Evolutionary conservation across 2,113 vertebrate genomes (phyloP).

Genomic region (Eulemur macaco): DNA sequence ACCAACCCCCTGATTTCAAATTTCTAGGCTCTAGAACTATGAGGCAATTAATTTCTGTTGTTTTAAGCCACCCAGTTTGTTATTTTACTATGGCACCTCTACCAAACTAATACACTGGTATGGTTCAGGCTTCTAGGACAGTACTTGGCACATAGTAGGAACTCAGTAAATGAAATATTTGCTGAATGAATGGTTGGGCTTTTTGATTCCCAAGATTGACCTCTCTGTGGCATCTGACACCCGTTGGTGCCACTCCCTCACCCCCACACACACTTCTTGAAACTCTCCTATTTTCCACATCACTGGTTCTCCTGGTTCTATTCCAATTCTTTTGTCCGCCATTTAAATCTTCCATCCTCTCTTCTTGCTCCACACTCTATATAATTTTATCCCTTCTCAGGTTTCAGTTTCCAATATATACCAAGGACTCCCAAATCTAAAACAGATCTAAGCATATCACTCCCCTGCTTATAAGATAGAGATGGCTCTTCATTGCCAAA

Average conservation of each 20-base stretch:
- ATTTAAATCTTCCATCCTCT: background rate
- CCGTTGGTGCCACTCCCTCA: background rate
- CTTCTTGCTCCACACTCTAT: background rate
- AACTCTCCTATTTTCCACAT: background rate
- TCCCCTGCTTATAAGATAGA: background rate
- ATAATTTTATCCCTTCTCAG: background rate
- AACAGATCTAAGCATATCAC: background rate
- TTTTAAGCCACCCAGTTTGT: background rate
- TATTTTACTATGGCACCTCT: background rate
- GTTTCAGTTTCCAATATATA: background rate
- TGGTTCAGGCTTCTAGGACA: background rate
- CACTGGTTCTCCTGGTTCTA: background rate
- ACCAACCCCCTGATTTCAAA: background rate
- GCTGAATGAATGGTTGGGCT: background rate
- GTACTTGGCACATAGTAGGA: background rate
- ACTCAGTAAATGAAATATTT: background rate
- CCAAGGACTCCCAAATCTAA: constrained; percentile 13
- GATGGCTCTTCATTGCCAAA: background rate
- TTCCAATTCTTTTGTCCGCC: background rate
- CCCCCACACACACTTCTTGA: background rate
- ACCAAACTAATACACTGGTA: background rate
- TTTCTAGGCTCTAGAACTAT: background rate
- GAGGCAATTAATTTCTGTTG: background rate
- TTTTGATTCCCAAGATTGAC: background rate
- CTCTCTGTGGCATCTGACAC: background rate